A percentile compares a stretch with the other conserved stretches of the same genome.
These are phyloP conservation scores for Pseudolaguvia tuberculata DNA, from an alignment of 2,113 vertebrate genomes.

Conservation along the genomic window DNA sequence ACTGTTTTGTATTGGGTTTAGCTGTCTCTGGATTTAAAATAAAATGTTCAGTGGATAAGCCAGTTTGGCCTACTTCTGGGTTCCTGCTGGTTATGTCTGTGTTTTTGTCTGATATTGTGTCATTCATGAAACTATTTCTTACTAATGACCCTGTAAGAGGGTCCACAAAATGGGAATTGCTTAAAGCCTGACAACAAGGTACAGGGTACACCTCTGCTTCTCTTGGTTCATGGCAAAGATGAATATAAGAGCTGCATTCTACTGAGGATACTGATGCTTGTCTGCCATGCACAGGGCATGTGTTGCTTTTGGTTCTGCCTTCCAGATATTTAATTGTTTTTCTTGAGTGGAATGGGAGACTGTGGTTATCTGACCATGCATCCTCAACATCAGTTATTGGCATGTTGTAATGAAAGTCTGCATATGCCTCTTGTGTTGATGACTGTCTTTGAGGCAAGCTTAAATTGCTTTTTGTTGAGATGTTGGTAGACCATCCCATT, in stretches of 20 bases:
- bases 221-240: constrained; percentile 63
- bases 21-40: constrained; percentile 52
- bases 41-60: constrained; percentile 59
- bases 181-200: constrained; percentile 62
- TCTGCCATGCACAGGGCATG: constrained; percentile 60
- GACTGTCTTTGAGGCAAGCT: constrained; percentile 53
- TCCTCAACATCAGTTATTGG: constrained; percentile 70
- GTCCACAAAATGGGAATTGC: constrained; percentile 63
- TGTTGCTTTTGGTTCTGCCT: constrained; percentile 60
- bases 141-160: constrained; percentile 68
- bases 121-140: constrained; percentile 60
- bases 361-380: constrained; percentile 66
- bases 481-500: constrained; percentile 77
- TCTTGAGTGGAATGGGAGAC: constrained; percentile 55
- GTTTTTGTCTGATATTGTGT: constrained; percentile 59
- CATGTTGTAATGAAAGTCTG: constrained; percentile 70
- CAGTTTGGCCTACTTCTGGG: constrained; percentile 60
- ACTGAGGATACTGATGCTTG: constrained; percentile 57
- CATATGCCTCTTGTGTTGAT: constrained; percentile 60
- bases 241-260: constrained; percentile 61
- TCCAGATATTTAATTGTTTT: constrained; percentile 64
- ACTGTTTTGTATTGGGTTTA: constrained; percentile 40
- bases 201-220: constrained; percentile 51
- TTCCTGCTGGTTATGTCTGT: constrained; percentile 50
- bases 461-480: constrained; percentile 67